Percentiles rank a stretch among this genome's conserved stretches.
These are phyloP conservation scores for Sinocyclocheilus rhinocerous DNA, from an alignment of 2,113 vertebrate species.

Conservation along the genomic window DNA sequence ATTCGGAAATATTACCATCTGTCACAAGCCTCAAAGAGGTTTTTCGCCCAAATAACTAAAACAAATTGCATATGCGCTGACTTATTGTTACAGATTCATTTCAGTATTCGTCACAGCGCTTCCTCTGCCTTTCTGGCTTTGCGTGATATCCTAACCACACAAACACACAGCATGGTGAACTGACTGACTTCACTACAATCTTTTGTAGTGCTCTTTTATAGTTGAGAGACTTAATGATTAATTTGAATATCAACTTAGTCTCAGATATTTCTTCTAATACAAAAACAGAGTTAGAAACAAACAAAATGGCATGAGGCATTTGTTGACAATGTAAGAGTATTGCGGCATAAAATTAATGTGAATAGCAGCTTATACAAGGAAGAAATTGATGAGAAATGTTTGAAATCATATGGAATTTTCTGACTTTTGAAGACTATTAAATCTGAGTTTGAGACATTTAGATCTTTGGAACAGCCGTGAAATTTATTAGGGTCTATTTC, in stretches of 20 bases:
- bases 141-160: slow-evolving; percentile 26
- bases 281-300: neutral
- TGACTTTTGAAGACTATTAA: too few species aligned
- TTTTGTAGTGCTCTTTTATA: neutral
- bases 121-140: slow-evolving; percentile 50
- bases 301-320: neutral
- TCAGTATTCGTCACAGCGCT: slow-evolving; percentile 18
- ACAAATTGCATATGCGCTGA: too few species aligned
- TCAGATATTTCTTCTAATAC: neutral
- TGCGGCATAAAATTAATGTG: neutral
- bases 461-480: too few species aligned
- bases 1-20: neutral
- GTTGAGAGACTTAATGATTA: neutral
- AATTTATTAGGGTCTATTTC: too few species aligned
- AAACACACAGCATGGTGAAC: neutral
- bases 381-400: too few species aligned
- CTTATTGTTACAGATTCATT: slow-evolving; percentile 17
- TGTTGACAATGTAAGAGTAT: neutral
- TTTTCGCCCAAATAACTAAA: neutral
- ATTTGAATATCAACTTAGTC: neutral
- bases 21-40: neutral
- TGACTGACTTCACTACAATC: neutral
- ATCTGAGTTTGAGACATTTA: too few species aligned
- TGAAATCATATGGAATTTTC: neutral
- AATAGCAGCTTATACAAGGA: neutral